Percentiles rank a stretch among this genome's conserved stretches.
These are phyloP conservation scores for Sarotherodon lohbergeri DNA, from an alignment of 2,113 vertebrate genomes.

Conservation along the genomic window DNA sequence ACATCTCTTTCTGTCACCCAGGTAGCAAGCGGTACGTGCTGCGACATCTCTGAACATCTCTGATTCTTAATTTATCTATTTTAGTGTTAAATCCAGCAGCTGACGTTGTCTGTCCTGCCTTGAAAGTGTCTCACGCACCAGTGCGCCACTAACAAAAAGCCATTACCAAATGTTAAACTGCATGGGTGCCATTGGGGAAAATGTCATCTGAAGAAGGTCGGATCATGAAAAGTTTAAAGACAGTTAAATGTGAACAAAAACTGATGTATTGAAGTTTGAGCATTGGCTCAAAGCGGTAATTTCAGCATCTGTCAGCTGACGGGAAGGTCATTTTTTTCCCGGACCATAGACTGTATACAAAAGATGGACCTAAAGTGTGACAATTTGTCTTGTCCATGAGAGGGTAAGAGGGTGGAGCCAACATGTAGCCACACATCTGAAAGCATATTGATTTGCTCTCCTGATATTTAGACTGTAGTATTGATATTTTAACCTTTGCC, in stretches of 20 bases:
- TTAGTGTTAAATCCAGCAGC: not conserved
- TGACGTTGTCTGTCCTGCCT: not conserved
- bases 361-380: not conserved
- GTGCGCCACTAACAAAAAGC: not conserved
- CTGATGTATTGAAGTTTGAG: not conserved
- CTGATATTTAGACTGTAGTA: too few species aligned
- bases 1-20: not conserved
- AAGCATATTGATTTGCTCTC: too few species aligned
- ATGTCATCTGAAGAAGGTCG: not conserved
- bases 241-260: not conserved
- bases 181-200: not conserved
- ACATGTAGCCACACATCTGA: too few species aligned
- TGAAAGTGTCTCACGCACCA: not conserved
- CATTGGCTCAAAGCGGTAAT: not conserved
- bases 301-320: not conserved
- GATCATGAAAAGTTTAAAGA: not conserved
- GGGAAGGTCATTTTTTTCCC: not conserved
- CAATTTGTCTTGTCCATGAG: not conserved
- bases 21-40: not conserved
- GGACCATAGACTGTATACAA: not conserved
- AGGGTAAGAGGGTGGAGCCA: not conserved
- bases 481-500: too few species aligned
- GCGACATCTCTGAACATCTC: not conserved
- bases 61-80: not conserved
- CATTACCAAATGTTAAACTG: not conserved